phyloP scores from a whole-genome alignment of 1,140 invertebrate genomes.

The Drosophila sturtevanti region DNA sequence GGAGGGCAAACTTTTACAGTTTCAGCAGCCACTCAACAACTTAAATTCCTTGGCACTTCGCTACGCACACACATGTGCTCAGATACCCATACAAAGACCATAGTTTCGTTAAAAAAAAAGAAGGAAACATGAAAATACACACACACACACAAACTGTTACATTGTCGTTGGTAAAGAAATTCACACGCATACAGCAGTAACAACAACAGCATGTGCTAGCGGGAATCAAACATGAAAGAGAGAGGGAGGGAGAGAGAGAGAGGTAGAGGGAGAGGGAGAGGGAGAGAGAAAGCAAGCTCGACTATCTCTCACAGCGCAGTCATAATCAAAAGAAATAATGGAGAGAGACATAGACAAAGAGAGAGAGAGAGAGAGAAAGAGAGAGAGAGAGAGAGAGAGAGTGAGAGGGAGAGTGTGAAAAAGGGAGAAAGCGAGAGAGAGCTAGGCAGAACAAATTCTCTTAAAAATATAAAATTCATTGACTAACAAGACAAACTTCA shows the following conservation, averaged over 20 bases:
- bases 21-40: constrained; percentile 8
- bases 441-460: constrained; percentile 14
- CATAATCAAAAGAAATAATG: neutral
- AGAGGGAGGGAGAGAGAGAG: neutral
- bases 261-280: neutral
- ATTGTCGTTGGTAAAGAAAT: neutral
- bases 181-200: neutral
- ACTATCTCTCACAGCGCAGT: constrained; percentile 4
- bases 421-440: neutral
- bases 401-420: too few relatives aligned
- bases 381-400: neutral
- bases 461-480: constrained; percentile 71
- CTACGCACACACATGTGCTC: neutral
- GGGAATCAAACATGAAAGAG: neutral
- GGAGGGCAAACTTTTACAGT: constrained; percentile 66
- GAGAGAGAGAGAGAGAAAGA: neutral
- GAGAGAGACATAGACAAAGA: neutral
- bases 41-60: constrained; percentile 5
- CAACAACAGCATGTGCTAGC: neutral
- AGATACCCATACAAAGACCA: constrained; percentile 5
- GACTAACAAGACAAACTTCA: constrained; percentile 69
- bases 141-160: neutral
- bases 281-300: constrained; percentile 6
- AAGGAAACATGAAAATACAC: constrained; percentile 44
- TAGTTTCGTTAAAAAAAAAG: constrained; percentile 60